Evolutionary conservation across 1,140 invertebrate species (phyloP).

Genomic region (Heliconius melpomene): DNA sequence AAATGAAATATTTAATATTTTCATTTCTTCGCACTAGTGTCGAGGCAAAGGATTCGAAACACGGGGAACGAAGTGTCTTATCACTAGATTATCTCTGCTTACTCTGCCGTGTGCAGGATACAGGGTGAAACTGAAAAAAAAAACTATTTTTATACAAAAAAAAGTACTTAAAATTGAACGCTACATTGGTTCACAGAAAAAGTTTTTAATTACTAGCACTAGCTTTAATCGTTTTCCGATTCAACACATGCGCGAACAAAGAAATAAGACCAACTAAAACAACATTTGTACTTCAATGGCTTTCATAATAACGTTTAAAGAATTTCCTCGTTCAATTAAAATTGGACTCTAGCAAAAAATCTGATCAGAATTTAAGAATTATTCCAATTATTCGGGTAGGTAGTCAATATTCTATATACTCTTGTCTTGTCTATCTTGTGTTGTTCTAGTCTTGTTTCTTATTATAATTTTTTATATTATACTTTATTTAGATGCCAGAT

Average conservation of each 20-base stretch:
- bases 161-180: not conserved
- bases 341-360: not conserved
- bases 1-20: too few relatives aligned
- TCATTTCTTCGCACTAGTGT: too few relatives aligned
- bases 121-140: too few relatives aligned
- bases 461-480: too few relatives aligned
- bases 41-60: too few relatives aligned
- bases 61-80: too few relatives aligned
- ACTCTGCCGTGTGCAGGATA: too few relatives aligned
- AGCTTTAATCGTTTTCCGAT: slow-evolving; percentile 11
- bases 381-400: not conserved
- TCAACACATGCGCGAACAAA: slow-evolving; percentile 8
- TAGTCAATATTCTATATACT: not conserved
- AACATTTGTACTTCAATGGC: not conserved
- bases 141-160: not conserved
- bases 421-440: too few relatives aligned
- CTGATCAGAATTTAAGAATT: not conserved
- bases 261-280: not conserved
- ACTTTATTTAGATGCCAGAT: too few relatives aligned
- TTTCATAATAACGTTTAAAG: not conserved
- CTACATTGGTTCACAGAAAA: not conserved
- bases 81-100: too few relatives aligned
- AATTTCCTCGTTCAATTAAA: not conserved
- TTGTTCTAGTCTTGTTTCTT: too few relatives aligned
- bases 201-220: not conserved